Percentiles rank a stretch among this genome's conserved stretches.
Evolutionary conservation across 2,888 invertebrate genomes (phyloP).

Genomic region (Apamea sordens): DNA sequence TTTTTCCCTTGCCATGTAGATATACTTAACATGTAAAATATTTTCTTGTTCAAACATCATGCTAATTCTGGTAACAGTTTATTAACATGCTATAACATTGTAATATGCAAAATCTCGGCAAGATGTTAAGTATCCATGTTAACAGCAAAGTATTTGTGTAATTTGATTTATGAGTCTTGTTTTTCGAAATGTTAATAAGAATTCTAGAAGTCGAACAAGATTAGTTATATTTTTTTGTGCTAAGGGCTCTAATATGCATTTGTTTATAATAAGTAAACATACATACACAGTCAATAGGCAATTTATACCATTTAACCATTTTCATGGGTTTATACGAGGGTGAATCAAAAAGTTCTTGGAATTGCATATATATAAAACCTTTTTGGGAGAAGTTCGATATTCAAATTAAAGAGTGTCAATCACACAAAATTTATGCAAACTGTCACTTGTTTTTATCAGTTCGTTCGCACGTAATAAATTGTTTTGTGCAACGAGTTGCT

Average conservation of each 20-base stretch:
- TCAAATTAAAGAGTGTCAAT: too few relatives aligned
- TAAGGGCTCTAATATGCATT: not conserved
- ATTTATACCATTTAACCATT: not conserved
- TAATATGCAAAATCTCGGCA: not conserved
- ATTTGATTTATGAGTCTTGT: not conserved
- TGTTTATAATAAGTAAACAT: not conserved
- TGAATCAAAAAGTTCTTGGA: too few relatives aligned
- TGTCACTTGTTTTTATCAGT: too few relatives aligned
- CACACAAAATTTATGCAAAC: too few relatives aligned
- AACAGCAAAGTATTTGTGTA: not conserved
- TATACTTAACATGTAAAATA: not conserved
- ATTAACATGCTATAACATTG: not conserved
- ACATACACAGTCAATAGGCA: not conserved
- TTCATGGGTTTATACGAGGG: not conserved
- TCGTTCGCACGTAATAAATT: too few relatives aligned
- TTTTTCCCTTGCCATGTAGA: too few relatives aligned
- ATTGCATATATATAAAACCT: too few relatives aligned
- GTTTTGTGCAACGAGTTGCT: too few relatives aligned
- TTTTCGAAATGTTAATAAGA: slow-evolving; percentile 11
- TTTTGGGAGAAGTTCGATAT: too few relatives aligned
- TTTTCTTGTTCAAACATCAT: not conserved
- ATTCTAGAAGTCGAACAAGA: not conserved
- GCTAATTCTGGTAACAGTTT: not conserved
- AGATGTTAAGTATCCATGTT: slow-evolving; percentile 7
- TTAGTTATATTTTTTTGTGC: not conserved